These are phyloP conservation scores for Zophobas atratus DNA, from an alignment of 1,140 invertebrate species.

Conservation along the genomic window DNA sequence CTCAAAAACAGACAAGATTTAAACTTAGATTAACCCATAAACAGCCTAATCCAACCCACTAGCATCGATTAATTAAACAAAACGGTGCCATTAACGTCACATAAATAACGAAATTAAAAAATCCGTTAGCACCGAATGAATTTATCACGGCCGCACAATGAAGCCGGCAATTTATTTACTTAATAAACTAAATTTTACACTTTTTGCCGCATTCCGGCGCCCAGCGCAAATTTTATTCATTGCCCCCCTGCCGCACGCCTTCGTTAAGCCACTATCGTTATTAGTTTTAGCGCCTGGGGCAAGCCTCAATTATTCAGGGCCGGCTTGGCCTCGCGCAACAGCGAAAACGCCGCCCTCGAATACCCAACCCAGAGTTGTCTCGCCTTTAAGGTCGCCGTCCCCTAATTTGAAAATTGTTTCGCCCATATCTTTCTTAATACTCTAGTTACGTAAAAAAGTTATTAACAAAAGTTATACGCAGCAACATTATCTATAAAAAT, in stretches of 20 bases:
- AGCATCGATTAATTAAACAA: conserved; percentile 8
- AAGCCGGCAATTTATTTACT: not conserved
- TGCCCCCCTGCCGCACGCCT: not conserved
- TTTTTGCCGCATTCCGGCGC: not conserved
- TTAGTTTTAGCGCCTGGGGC: not conserved
- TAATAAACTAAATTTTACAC: not conserved
- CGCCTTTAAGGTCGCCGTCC: too few relatives aligned
- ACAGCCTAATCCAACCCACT: not conserved
- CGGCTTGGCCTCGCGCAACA: too few relatives aligned
- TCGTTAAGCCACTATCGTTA: not conserved
- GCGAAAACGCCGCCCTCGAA: too few relatives aligned
- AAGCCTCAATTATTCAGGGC: not conserved
- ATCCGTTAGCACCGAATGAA: not conserved
- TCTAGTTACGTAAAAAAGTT: too few relatives aligned
- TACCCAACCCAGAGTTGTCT: too few relatives aligned
- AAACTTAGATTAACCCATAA: conserved; percentile 8
- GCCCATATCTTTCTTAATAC: too few relatives aligned
- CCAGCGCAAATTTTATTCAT: too few relatives aligned
- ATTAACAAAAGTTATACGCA: too few relatives aligned
- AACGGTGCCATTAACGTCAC: conserved; percentile 16
- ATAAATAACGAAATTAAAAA: conserved; percentile 5
- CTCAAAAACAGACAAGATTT: not conserved
- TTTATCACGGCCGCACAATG: not conserved
- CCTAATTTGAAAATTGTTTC: too few relatives aligned
- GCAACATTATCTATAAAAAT: too few relatives aligned